These are phyloP conservation scores for Notarius lentiginosus DNA, from an alignment of 2,113 vertebrate species.

Conservation along the genomic window DNA sequence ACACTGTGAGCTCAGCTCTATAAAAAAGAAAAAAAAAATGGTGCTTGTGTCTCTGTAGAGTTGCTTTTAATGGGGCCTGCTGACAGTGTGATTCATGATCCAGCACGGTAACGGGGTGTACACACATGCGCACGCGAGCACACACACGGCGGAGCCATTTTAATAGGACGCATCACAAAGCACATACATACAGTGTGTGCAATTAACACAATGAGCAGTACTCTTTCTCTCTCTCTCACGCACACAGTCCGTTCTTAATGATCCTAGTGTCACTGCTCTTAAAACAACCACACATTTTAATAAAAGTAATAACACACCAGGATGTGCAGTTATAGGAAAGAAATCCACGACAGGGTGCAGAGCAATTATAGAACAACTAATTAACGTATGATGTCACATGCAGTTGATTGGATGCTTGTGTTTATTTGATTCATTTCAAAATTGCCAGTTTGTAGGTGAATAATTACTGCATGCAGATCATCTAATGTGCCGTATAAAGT, in stretches of 20 bases:
- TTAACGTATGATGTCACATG: neutral
- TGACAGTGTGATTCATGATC: constrained; percentile 56
- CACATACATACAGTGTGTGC: neutral
- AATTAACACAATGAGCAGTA: neutral
- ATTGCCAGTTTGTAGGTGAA: neutral
- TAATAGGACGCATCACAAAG: neutral
- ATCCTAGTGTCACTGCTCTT: neutral
- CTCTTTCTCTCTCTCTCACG: neutral
- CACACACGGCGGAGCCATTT: neutral
- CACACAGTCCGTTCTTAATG: neutral
- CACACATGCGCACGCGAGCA: neutral
- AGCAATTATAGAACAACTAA: neutral
- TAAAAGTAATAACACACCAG: neutral
- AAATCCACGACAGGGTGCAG: no score
- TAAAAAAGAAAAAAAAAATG: constrained; percentile 40
- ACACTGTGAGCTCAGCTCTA: constrained; percentile 14
- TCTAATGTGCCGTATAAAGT: neutral
- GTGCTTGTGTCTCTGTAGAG: constrained; percentile 44
- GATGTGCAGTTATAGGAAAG: no score
- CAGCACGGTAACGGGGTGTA: constrained; percentile 35
- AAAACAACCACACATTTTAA: neutral
- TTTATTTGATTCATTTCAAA: neutral
- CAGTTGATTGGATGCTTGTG: neutral
- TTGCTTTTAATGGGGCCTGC: constrained; percentile 52
- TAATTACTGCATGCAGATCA: neutral